These are phyloP conservation scores for Anas platyrhynchos DNA, from an alignment of 2,113 vertebrate species.

Conservation along the genomic window DNA sequence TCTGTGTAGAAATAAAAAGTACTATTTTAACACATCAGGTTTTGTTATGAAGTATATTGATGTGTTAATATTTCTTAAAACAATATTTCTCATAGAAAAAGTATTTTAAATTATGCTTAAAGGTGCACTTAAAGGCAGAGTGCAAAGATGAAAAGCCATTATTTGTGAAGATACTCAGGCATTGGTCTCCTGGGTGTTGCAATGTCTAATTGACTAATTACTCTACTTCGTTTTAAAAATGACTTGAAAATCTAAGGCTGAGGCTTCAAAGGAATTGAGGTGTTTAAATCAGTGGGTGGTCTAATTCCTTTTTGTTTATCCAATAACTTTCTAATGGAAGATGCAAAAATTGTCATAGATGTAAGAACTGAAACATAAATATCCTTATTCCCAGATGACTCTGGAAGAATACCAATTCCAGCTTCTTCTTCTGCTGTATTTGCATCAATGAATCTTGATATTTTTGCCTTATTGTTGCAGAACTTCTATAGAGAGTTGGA, in stretches of 20 bases:
- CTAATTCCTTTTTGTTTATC: neutral
- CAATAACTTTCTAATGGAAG: neutral
- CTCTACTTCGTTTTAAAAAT: neutral
- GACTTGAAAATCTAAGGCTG: fast-evolving
- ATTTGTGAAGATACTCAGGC: neutral
- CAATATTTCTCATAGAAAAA: neutral
- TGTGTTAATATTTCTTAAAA: neutral
- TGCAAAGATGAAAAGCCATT: neutral
- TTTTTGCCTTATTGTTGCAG: neutral
- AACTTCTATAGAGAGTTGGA: neutral
- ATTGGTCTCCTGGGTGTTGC: neutral
- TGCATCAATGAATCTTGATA: neutral
- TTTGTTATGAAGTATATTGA: neutral
- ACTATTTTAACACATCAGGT: neutral
- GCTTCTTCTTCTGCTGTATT: neutral
- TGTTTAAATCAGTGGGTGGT: neutral
- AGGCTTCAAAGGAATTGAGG: neutral
- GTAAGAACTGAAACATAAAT: neutral
- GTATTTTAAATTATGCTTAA: neutral
- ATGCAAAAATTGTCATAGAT: neutral
- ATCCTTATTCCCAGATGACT: neutral
- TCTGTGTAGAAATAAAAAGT: neutral
- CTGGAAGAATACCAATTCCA: neutral
- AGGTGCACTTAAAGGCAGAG: neutral
- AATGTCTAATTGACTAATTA: neutral